Percentiles rank a stretch among this genome's conserved stretches.
Evolutionary conservation across 1,140 invertebrate genomes (phyloP).

Genomic region (Megalonaias nervosa): DNA sequence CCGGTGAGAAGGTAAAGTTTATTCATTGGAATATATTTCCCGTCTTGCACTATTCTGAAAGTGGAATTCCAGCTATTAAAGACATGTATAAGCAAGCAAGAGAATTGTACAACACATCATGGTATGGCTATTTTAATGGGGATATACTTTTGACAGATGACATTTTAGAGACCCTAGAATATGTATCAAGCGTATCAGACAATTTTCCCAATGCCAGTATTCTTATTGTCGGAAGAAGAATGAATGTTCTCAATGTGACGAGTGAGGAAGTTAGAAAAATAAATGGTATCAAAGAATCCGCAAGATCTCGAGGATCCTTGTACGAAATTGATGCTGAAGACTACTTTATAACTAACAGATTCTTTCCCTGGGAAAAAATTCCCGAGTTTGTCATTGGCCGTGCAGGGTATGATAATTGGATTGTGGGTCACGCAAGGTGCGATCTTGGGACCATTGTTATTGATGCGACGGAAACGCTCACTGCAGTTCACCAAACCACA

Average conservation of each 20-base stretch:
- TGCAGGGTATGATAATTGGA: conserved; percentile 46
- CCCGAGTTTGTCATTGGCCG: conserved; percentile 39
- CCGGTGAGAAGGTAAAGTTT: neutral
- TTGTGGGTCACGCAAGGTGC: conserved; percentile 37
- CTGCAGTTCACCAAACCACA: conserved; percentile 31
- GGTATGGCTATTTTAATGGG: conserved; percentile 37
- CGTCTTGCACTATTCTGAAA: neutral
- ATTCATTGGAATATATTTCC: conserved; percentile 23
- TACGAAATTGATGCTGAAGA: conserved; percentile 40
- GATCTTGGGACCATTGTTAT: conserved; percentile 24
- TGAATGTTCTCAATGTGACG: conserved; percentile 32
- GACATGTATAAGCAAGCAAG: conserved; percentile 29
- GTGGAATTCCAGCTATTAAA: conserved; percentile 25
- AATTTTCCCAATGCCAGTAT: conserved; percentile 8
- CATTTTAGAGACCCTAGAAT: conserved; percentile 21
- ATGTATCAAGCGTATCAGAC: conserved; percentile 5
- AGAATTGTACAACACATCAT: conserved; percentile 15
- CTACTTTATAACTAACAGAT: conserved; percentile 39
- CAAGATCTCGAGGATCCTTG: conserved; percentile 11
- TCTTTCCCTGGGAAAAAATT: conserved; percentile 41
- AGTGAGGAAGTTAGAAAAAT: conserved; percentile 7
- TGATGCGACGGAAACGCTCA: conserved; percentile 21
- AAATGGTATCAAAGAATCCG: conserved; percentile 2
- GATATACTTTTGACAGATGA: conserved; percentile 35
- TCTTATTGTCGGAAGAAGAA: conserved; percentile 28